Percentiles rank a stretch among this genome's conserved stretches.
Evolutionary conservation across 2,797 vertebrate genomes (phyloP).

Genomic region (Pantherophis vulpinus): DNA sequence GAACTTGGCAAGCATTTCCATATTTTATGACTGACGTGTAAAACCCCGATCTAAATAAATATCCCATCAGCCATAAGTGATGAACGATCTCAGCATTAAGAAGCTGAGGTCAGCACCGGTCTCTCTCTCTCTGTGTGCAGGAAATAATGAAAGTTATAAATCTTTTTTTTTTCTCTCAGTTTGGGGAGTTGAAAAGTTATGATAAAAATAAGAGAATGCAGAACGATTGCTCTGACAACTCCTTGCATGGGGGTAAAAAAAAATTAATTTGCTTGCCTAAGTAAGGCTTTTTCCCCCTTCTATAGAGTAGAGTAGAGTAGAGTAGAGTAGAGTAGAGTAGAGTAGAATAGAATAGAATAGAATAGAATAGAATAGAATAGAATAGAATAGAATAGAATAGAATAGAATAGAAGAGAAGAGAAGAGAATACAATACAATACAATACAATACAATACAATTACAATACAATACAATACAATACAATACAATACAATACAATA

Average conservation of each 20-base stretch:
- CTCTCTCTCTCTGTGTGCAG: background rate
- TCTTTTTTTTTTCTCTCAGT: background rate
- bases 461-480: too few species aligned
- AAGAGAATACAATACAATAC: too few species aligned
- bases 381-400: too few species aligned
- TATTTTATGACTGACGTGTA: conserved; percentile 27
- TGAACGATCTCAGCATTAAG: conserved; percentile 16
- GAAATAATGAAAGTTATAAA: background rate
- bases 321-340: too few species aligned
- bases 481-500: too few species aligned
- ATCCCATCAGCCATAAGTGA: background rate
- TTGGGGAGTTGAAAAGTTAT: conserved; percentile 17
- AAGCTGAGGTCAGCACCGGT: conserved; percentile 14
- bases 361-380: too few species aligned
- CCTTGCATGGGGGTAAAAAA: background rate
- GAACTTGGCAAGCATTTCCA: conserved; percentile 10
- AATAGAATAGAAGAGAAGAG: too few species aligned
- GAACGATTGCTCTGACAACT: background rate
- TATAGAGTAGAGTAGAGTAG: too few species aligned
- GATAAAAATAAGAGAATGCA: background rate
- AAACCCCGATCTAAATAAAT: conserved; percentile 29
- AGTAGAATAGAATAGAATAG: too few species aligned
- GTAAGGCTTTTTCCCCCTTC: conserved; percentile 24
- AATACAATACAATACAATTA: too few species aligned
- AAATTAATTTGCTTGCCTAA: conserved; percentile 10